Conservation (phyloP, 2,888 invertebrate genomes). For the Acrobasis suavella region DNA sequence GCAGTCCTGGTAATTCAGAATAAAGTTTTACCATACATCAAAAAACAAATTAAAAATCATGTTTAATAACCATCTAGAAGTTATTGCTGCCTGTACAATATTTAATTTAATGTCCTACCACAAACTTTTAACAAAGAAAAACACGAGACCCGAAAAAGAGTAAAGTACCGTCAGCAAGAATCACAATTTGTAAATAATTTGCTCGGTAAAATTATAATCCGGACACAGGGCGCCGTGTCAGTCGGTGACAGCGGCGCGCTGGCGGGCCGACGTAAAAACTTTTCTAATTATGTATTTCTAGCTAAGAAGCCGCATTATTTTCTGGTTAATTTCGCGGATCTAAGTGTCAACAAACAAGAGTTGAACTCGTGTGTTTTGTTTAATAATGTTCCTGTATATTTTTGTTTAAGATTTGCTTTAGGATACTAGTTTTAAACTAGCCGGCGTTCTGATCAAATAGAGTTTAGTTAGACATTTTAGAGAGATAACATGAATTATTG, state of each 20-base stretch:
- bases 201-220: constrained; percentile 70
- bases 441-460: too few relatives aligned
- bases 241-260: constrained; percentile 72
- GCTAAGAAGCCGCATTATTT: constrained; percentile 74
- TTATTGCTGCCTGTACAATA: not conserved
- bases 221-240: constrained; percentile 67
- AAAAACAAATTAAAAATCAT: not conserved
- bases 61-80: not conserved
- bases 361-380: constrained; percentile 18
- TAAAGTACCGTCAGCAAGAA: constrained; percentile 42
- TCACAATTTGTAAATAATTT: constrained; percentile 74
- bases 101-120: constrained; percentile 5
- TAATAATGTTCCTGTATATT: not conserved
- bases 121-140: constrained; percentile 28
- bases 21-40: not conserved
- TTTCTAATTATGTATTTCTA: constrained; percentile 80
- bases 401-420: not conserved
- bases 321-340: constrained; percentile 72
- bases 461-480: too few relatives aligned
- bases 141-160: constrained; percentile 34
- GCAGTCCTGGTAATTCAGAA: too few relatives aligned
- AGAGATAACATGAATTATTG: too few relatives aligned
- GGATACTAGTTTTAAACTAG: too few relatives aligned
- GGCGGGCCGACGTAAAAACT: constrained; percentile 77
- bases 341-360: constrained; percentile 53